Conservation (phyloP, 1,140 invertebrate genomes). For the Aphelinus atriplicis region DNA sequence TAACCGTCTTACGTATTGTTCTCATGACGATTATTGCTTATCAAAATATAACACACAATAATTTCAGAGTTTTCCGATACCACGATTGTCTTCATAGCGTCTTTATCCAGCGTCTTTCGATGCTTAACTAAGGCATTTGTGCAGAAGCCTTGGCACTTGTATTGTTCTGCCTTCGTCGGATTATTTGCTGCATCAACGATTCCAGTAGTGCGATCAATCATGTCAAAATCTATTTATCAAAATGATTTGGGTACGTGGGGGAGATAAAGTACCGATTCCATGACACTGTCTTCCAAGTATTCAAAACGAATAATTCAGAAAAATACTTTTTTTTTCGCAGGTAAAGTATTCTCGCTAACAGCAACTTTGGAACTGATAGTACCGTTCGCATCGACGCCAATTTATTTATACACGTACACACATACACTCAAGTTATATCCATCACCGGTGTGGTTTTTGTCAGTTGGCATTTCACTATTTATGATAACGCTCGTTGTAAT, state of each 20-base stretch:
- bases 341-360: conserved; percentile 72
- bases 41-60: too few relatives aligned
- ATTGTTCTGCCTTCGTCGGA: conserved; percentile 66
- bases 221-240: conserved; percentile 73
- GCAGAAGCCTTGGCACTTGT: conserved; percentile 73
- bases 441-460: conserved; percentile 58
- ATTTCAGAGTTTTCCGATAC: conserved; percentile 46
- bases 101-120: conserved; percentile 26
- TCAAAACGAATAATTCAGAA: too few relatives aligned
- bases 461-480: conserved; percentile 18
- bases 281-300: too few relatives aligned
- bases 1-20: neutral
- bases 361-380: conserved; percentile 72
- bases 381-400: conserved; percentile 69
- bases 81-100: conserved; percentile 17
- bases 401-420: conserved; percentile 72
- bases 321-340: conserved; percentile 47
- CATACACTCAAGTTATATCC: conserved; percentile 55
- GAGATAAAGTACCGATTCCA: too few relatives aligned
- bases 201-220: conserved; percentile 72
- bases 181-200: conserved; percentile 68
- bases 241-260: conserved; percentile 70
- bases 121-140: conserved; percentile 63
- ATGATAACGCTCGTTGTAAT: too few relatives aligned
- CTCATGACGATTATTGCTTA: too few relatives aligned